Percentiles rank a stretch among this genome's conserved stretches.
These are phyloP conservation scores for Macropis europaea DNA, from an alignment of 2,888 invertebrate species.

Conservation along the genomic window DNA sequence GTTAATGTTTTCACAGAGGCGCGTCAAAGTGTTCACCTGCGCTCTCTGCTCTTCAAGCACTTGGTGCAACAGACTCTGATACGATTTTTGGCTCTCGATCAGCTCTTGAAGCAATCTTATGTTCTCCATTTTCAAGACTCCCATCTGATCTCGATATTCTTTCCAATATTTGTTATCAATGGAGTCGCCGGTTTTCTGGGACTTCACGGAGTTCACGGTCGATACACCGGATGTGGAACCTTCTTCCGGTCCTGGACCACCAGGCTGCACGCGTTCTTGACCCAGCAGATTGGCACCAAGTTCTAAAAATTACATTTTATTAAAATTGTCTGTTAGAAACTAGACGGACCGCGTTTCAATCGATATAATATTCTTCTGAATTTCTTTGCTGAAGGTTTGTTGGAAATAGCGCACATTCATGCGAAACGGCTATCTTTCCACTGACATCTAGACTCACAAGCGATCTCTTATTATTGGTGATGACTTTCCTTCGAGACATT, in stretches of 20 bases:
- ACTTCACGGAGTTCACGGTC: conserved; percentile 84
- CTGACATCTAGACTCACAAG: conserved; percentile 48
- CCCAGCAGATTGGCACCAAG: conserved; percentile 93
- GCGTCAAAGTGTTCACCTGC: conserved; percentile 83
- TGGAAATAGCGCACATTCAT: background rate
- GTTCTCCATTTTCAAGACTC: conserved; percentile 79
- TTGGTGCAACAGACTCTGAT: conserved; percentile 86
- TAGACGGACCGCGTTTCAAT: too few relatives aligned
- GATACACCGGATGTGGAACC: conserved; percentile 84
- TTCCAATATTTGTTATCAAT: conserved; percentile 78
- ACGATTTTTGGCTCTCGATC: conserved; percentile 87
- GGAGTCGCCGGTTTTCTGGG: conserved; percentile 81
- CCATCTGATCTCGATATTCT: conserved; percentile 81
- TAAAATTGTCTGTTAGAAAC: too few relatives aligned
- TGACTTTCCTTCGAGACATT: conserved; percentile 63
- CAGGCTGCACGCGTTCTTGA: conserved; percentile 82
- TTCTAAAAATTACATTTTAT: conserved; percentile 81
- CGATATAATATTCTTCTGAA: background rate
- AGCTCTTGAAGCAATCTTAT: conserved; percentile 87
- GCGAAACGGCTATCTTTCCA: conserved; percentile 32
- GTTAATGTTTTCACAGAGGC: conserved; percentile 77
- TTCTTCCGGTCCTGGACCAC: conserved; percentile 81
- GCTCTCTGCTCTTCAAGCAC: conserved; percentile 86
- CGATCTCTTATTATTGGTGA: conserved; percentile 57
- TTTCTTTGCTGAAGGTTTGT: background rate